These are phyloP conservation scores for Trinectes maculatus DNA, from an alignment of 2,113 vertebrate genomes.

Conservation along the genomic window DNA sequence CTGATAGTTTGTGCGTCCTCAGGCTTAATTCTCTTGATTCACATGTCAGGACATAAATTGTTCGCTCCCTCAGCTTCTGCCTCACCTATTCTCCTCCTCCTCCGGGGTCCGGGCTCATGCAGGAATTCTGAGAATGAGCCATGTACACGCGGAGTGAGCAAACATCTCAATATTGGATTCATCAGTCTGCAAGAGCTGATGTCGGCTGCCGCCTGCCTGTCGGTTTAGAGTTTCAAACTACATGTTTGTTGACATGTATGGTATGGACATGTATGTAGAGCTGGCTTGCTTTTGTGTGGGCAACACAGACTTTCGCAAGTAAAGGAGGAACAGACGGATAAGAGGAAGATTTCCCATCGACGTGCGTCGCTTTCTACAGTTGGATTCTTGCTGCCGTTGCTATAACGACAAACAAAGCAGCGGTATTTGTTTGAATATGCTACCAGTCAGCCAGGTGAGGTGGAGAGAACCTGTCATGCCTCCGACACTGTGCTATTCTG, in stretches of 20 bases:
- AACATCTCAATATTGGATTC: constrained; percentile 38
- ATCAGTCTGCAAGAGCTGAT: constrained; percentile 4
- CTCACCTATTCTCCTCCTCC: background rate
- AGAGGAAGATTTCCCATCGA: constrained; percentile 17
- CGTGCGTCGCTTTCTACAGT: constrained; percentile 20
- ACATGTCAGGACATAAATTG: constrained; percentile 21
- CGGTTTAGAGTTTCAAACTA: constrained; percentile 62
- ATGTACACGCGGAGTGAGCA: constrained; percentile 32
- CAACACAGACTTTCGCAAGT: constrained; percentile 30
- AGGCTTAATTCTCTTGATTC: background rate
- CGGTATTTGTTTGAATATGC: constrained; percentile 53
- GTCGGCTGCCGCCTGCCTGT: constrained; percentile 18
- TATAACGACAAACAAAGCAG: constrained; percentile 61
- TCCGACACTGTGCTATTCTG: constrained; percentile 10
- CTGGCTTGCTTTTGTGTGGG: constrained; percentile 24
- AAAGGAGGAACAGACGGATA: constrained; percentile 3
- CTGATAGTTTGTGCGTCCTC: constrained; percentile 12
- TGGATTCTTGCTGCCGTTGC: constrained; percentile 46
- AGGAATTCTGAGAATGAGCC: constrained; percentile 54
- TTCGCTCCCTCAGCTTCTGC: background rate
- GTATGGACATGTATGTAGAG: constrained; percentile 25
- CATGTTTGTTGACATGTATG: too few species aligned
- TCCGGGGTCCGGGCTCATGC: background rate
- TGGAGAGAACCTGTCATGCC: constrained; percentile 7
- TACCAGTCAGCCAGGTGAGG: constrained; percentile 32